Evolutionary conservation across 2,797 vertebrate species (phyloP), one percentile per base, ranked within the genome.

Genomic region (Artibeus lituratus): DNA sequence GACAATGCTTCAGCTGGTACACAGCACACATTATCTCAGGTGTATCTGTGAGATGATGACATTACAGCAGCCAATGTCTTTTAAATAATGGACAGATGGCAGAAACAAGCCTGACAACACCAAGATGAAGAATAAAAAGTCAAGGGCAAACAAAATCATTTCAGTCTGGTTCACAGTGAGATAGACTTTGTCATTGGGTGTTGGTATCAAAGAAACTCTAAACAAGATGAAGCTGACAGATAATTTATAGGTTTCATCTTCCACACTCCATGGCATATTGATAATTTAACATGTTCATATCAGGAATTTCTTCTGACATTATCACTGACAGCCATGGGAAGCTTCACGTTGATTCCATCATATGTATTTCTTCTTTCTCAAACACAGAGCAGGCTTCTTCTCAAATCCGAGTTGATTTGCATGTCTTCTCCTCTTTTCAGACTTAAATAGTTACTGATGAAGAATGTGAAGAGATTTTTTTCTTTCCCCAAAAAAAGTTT

Each of bases 21-120:
- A 44, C 4, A 11, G 21, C 29, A 3, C 49, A 83, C 94, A 83
- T 94, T 73, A 87, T 1, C 57, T 24, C 39, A 92, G 93, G 85
- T 5, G 72, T 57, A 88, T 90, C 72, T 81, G 16, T 62, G n/a
- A 76, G 73, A 92, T 42, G 77, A 73, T 22, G 59, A 93, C 93
- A 72, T 96, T 57, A 72, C 14, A 97, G 53, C 26, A 97, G 65
- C 29, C 93, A 59, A 5, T 39, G n/a, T 44, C 51, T 88, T 92
- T 89, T 83, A 96, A 90, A 92, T 53, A 96, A 92, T 24, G 78
- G 73, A 81, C 77, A 97, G 81, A 51, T 87, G 72, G 78, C 76
- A 97, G 91, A 74, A 96, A 90, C 32, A 96, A 96, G 29, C n/a
- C 62, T 97, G 89, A 88, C 44, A 95, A 51, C 51, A 87, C 11